Conservation (phyloP, 2,888 invertebrate genomes). For the Leptinotarsa tumamoca region DNA sequence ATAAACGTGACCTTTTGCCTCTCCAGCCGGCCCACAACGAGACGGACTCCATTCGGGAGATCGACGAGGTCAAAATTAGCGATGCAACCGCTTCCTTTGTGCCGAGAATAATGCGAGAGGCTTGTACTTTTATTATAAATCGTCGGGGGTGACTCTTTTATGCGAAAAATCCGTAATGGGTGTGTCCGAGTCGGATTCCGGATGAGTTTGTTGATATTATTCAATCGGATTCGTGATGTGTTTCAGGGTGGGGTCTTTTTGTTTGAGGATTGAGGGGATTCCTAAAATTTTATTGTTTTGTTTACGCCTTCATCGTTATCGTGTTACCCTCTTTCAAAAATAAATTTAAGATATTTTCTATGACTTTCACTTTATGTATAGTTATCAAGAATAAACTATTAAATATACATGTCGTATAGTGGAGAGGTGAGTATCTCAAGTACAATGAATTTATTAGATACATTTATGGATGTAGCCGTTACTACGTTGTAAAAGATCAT, state of each 20-base stretch:
- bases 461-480: no score
- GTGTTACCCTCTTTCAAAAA: no score
- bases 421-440: no score
- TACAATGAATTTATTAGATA: no score
- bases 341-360: no score
- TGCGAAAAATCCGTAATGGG: background rate
- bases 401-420: no score
- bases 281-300: no score
- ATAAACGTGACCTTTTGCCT: conserved; percentile 19
- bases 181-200: background rate
- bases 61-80: conserved; percentile 39
- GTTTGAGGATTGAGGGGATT: no score
- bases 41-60: background rate
- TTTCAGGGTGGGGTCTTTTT: background rate
- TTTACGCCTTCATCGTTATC: no score
- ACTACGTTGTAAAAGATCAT: no score
- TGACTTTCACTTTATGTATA: no score
- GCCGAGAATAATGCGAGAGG: conserved; percentile 48
- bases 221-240: background rate
- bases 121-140: conserved; percentile 50
- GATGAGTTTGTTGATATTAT: background rate
- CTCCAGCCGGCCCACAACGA: background rate
- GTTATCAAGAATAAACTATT: no score
- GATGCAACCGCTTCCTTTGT: conserved; percentile 38
- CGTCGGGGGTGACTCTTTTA: conserved; percentile 26